Conservation (phyloP, 2,888 invertebrate genomes). For the Lampropteryx suffumata region DNA sequence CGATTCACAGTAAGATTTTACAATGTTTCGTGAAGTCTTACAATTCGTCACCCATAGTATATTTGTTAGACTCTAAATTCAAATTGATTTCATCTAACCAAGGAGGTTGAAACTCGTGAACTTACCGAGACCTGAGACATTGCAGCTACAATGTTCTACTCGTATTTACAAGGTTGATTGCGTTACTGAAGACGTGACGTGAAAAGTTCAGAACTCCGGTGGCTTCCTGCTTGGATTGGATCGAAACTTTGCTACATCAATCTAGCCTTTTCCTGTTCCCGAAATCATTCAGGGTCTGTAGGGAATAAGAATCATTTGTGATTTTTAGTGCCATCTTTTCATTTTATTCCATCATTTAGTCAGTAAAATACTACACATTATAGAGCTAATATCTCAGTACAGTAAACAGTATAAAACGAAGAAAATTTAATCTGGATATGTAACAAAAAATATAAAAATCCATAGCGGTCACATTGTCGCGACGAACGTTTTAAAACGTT, state of each 20-base stretch:
- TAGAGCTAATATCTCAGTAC: slow-evolving; percentile 11
- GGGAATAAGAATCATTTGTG: slow-evolving; percentile 2
- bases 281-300: slow-evolving; percentile 1
- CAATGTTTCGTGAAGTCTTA: too few relatives aligned
- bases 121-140: slow-evolving; percentile 16
- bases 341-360: too few relatives aligned
- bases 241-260: slow-evolving; percentile 21
- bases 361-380: not conserved
- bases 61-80: slow-evolving; percentile 5
- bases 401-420: slow-evolving; percentile 12
- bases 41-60: not conserved
- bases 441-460: slow-evolving; percentile 23
- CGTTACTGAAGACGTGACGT: slow-evolving; percentile 22
- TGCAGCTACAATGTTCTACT: slow-evolving; percentile 24
- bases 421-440: slow-evolving; percentile 9
- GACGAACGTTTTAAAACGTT: slow-evolving; percentile 29
- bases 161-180: slow-evolving; percentile 24
- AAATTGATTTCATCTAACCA: slow-evolving; percentile 16
- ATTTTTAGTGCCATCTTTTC: not conserved
- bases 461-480: slow-evolving; percentile 28
- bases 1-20: too few relatives aligned
- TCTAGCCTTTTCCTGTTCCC: slow-evolving; percentile 12
- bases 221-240: slow-evolving; percentile 22
- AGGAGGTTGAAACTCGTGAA: slow-evolving; percentile 11
- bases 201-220: slow-evolving; percentile 19